Conservation (phyloP, 2,797 vertebrate species). For the Centroberyx gerrardi region DNA sequence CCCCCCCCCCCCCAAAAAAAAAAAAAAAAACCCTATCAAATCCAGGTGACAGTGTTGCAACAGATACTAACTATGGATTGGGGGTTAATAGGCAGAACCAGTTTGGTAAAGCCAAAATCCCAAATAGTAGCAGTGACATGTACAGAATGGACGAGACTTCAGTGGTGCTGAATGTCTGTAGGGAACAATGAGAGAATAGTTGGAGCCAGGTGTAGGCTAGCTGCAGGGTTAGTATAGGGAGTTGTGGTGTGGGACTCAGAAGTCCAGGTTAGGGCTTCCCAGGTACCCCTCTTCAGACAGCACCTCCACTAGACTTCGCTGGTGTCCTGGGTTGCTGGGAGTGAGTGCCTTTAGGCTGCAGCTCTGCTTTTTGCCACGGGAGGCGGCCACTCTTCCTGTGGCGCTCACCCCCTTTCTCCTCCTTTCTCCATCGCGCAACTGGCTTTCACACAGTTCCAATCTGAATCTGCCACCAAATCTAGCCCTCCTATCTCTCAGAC, state of each 20-base stretch:
- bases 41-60: background rate
- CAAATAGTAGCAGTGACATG: background rate
- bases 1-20: too few species aligned
- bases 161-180: background rate
- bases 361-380: constrained; percentile 77
- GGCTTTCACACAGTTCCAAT: constrained; percentile 71
- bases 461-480: constrained; percentile 68
- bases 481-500: constrained; percentile 65
- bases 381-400: constrained; percentile 72
- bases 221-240: background rate
- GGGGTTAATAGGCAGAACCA: too few species aligned
- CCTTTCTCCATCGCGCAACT: constrained; percentile 73
- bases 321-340: constrained; percentile 86
- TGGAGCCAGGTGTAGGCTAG: background rate
- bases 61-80: background rate
- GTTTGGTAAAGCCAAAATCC: too few species aligned
- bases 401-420: constrained; percentile 70
- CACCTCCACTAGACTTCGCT: constrained; percentile 62
- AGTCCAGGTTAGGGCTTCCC: constrained; percentile 48
- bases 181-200: background rate
- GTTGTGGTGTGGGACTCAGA: constrained; percentile 6
- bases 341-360: constrained; percentile 81
- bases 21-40: background rate
- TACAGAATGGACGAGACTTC: too few species aligned
- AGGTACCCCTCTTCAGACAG: constrained; percentile 66